These are phyloP conservation scores for Xenus cinereus DNA, from an alignment of 2,113 vertebrate genomes.

Conservation along the genomic window DNA sequence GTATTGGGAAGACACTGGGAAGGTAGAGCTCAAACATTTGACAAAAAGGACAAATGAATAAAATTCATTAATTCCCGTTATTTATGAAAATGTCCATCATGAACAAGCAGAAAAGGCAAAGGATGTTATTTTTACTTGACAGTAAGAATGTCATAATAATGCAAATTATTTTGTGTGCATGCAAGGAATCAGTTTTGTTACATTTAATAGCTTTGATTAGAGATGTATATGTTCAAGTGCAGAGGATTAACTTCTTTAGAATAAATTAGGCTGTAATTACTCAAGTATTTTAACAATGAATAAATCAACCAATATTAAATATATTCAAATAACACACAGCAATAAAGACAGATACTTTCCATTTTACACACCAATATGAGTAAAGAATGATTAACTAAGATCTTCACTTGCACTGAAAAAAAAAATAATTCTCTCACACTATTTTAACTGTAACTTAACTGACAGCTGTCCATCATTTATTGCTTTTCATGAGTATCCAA, in stretches of 20 bases:
- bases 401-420: background rate
- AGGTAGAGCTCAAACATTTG: background rate
- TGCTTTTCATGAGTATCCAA: background rate
- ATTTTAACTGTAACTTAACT: background rate
- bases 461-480: background rate
- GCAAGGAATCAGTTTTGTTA: background rate
- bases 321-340: background rate
- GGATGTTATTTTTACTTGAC: background rate
- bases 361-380: background rate
- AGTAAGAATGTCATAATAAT: background rate
- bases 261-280: background rate
- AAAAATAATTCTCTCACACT: background rate
- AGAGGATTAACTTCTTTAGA: background rate
- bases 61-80: background rate
- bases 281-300: background rate
- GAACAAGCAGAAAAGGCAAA: background rate
- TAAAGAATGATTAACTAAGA: background rate
- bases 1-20: background rate
- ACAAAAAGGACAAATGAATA: background rate
- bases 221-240: background rate
- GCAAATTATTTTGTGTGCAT: background rate
- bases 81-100: background rate
- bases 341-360: background rate
- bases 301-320: background rate
- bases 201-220: background rate